Evolutionary conservation across 2,888 invertebrate species (phyloP).

Genomic region (Deroplatys truncata): DNA sequence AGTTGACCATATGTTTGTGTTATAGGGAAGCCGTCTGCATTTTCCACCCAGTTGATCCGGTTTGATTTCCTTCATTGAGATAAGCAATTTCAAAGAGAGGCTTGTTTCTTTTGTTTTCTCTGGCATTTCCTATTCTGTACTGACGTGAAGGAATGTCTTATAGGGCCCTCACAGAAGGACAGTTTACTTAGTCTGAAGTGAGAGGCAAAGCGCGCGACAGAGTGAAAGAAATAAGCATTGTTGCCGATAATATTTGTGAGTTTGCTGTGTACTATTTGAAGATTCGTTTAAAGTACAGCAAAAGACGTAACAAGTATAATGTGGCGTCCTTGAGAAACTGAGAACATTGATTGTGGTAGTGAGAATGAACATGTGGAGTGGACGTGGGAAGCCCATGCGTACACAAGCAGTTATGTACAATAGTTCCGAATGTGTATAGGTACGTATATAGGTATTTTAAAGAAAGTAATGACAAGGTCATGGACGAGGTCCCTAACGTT

Average conservation of each 20-base stretch:
- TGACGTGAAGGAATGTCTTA: no score
- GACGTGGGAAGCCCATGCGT: neutral
- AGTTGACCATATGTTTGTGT: neutral
- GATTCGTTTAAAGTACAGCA: neutral
- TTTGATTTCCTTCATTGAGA: no score
- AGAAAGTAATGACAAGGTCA: neutral
- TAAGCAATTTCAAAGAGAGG: no score
- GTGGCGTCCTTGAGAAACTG: neutral
- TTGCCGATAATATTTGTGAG: neutral
- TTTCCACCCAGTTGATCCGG: neutral
- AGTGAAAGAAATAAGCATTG: neutral
- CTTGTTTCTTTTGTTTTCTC: no score
- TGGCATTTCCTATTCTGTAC: no score
- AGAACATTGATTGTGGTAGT: neutral
- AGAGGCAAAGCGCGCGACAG: neutral
- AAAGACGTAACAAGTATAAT: neutral
- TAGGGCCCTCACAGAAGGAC: no score
- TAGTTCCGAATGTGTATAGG: neutral
- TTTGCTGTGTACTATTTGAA: neutral
- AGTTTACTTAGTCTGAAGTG: neutral
- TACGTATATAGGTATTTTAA: no score
- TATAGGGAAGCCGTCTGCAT: neutral
- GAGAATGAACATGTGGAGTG: neutral
- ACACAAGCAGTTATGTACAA: neutral
- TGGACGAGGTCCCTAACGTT: no score